phyloP scores from a whole-genome alignment of 64 coral and sea anemone species.

The Catalaphyllia jardinei region DNA sequence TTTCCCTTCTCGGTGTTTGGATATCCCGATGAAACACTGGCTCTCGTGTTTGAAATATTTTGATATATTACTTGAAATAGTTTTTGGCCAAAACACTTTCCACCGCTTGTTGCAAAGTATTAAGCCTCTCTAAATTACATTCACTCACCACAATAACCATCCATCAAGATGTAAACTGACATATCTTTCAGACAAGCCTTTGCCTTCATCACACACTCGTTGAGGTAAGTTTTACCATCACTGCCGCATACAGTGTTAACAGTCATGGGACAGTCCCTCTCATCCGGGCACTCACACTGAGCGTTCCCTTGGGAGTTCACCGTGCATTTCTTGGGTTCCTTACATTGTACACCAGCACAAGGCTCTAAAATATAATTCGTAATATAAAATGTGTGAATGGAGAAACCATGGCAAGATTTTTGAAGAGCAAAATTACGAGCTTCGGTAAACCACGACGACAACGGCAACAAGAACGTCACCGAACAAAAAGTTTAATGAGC shows the following conservation, averaged over 20 bases:
- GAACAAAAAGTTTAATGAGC: no score
- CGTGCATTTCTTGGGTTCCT: slow-evolving; percentile 59
- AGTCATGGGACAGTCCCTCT: slow-evolving; percentile 56
- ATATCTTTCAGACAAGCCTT: slow-evolving; percentile 62
- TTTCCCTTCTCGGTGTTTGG: no score
- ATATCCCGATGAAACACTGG: no score
- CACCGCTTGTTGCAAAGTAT: no score
- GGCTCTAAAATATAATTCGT: slow-evolving; percentile 52
- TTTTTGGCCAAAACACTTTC: no score
- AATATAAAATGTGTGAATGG: no score
- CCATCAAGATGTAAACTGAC: slow-evolving; percentile 25
- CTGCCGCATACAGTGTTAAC: slow-evolving; percentile 80
- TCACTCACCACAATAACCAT: slow-evolving; percentile 89
- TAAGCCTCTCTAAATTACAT: no score
- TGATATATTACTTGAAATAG: no score
- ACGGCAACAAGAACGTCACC: no score
- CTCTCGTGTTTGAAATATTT: no score
- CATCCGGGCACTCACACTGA: slow-evolving; percentile 74
- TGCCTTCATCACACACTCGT: slow-evolving; percentile 88
- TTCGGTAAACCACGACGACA: no score
- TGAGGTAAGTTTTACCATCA: slow-evolving; percentile 81
- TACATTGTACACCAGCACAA: slow-evolving; percentile 63
- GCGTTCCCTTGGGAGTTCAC: slow-evolving; percentile 34
- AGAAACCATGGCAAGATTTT: background rate
- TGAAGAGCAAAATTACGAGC: no score